Evolutionary conservation across 2,113 vertebrate genomes (phyloP).

Genomic region (Istiophorus platypterus): DNA sequence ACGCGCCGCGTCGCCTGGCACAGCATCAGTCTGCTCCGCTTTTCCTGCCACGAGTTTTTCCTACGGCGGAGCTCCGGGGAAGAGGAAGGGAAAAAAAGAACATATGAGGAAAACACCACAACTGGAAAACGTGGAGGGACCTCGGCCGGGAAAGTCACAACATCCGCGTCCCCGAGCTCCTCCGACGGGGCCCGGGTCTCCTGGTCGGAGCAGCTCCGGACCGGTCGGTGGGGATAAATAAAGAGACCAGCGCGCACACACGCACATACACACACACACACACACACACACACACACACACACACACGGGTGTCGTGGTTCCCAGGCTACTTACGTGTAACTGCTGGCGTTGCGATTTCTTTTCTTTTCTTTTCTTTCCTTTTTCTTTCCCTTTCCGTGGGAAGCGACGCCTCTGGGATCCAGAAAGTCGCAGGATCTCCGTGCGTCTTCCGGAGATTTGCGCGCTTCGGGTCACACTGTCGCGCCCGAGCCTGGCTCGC

Average conservation of each 20-base stretch:
- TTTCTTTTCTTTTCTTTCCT: too few relatives aligned
- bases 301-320: too few relatives aligned
- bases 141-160: neutral
- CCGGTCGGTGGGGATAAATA: too few relatives aligned
- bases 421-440: neutral
- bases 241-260: too few relatives aligned
- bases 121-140: neutral
- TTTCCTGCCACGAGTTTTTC: constrained; percentile 73
- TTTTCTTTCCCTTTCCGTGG: too few relatives aligned
- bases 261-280: too few relatives aligned
- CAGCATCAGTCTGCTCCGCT: constrained; percentile 56
- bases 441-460: neutral
- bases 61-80: neutral
- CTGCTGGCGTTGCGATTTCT: constrained; percentile 10
- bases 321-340: constrained; percentile 63
- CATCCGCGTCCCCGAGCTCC: neutral
- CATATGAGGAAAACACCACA: constrained; percentile 10
- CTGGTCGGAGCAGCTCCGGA: too few relatives aligned
- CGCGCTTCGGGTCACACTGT: neutral
- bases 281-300: too few relatives aligned
- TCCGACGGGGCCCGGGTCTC: too few relatives aligned
- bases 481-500: neutral
- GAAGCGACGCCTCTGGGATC: constrained; percentile 28
- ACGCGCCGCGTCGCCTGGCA: constrained; percentile 8
- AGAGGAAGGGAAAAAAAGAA: too few relatives aligned